A percentile compares a stretch with the other conserved stretches of the same genome.
Evolutionary conservation across 2,888 invertebrate species (phyloP).

Genomic region (Pomacea canaliculata): DNA sequence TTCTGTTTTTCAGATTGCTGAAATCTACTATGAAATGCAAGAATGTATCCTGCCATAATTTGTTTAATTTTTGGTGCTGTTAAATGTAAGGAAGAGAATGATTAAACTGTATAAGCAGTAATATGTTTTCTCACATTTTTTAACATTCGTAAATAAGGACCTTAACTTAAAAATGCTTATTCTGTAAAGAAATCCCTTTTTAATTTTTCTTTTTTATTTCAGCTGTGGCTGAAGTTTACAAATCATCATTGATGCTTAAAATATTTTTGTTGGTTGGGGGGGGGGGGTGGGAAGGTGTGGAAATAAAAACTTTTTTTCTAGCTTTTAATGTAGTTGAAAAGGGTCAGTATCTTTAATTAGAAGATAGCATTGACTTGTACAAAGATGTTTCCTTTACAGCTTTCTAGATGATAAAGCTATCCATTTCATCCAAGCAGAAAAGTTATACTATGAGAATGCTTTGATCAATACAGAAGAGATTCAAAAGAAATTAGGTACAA

Average conservation of each 20-base stretch:
- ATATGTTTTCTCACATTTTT: no score
- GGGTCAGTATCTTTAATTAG: no score
- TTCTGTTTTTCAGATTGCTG: slow-evolving; percentile 55
- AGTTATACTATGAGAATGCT: slow-evolving; percentile 65
- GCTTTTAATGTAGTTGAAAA: no score
- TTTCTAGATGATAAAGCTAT: slow-evolving; percentile 61
- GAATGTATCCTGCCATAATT: slow-evolving; percentile 61
- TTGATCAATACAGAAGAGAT: slow-evolving; percentile 59
- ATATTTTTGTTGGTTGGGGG: no score
- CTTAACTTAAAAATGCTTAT: no score
- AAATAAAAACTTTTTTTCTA: not conserved
- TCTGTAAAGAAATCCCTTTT: no score
- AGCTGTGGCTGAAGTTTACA: no score
- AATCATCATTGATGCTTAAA: no score
- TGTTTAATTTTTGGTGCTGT: not conserved
- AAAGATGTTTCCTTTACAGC: slow-evolving; percentile 35
- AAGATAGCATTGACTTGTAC: not conserved
- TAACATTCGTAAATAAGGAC: no score
- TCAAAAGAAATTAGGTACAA: slow-evolving; percentile 59
- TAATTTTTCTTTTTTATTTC: no score
- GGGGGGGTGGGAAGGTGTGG: no score
- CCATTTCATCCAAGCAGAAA: slow-evolving; percentile 67
- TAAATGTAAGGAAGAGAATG: not conserved
- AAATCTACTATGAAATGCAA: slow-evolving; percentile 59
- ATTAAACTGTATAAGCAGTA: not conserved